Base-by-base conservation (phyloP, 2,113 vertebrate genomes). In the Rhadina sibilatrix region DNA sequence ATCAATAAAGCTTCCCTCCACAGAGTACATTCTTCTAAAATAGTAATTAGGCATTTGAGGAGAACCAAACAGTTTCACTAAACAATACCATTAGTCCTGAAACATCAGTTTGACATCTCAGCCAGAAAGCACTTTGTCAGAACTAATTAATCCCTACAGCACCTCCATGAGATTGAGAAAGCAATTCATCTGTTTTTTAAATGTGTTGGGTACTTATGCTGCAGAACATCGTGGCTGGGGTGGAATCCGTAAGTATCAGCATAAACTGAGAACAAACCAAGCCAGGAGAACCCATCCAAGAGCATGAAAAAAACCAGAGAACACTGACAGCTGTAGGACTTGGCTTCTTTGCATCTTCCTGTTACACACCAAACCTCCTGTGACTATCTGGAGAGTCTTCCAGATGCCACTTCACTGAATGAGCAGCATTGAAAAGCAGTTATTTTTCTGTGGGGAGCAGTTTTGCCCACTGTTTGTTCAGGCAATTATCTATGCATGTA, bases 1-100 rank as follows among this genome's bases (percentile, higher is more conserved):
- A 96, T 95, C 95, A 95, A 95, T 95, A 91, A 92, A 86, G 69
- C 78, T 95, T 88, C 68, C 57, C 81, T 87, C 87, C 81, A 66
- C 33, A 69, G 89, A 94, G 74, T 53, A 91, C 85, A 82, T 84
- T 94, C 87, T 87, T 93, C 69, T 95, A 87, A 92, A 95, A 94
- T 72, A 79, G 83, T 75, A 83, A 95, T 95, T 91, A 96, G 87
- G 82, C 91, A 89, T 96, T 94, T 92, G 83, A 95, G 88, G 68
- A 91, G 69, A 95, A 87, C 60, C 81, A 91, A 96, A 74, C 22
- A 91, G 83, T 95, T 94, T 93, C 91, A 89, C 61, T 82, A 61
- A 97, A 92, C 95, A 96, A 94, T 94, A 91, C 72, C 87, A 93
- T 95, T 93, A 96, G 96, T 95, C 80, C 87, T 91, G 91, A 97